phyloP scores from a whole-genome alignment of 2,888 invertebrate species.

The Synergus gifuensis region DNA sequence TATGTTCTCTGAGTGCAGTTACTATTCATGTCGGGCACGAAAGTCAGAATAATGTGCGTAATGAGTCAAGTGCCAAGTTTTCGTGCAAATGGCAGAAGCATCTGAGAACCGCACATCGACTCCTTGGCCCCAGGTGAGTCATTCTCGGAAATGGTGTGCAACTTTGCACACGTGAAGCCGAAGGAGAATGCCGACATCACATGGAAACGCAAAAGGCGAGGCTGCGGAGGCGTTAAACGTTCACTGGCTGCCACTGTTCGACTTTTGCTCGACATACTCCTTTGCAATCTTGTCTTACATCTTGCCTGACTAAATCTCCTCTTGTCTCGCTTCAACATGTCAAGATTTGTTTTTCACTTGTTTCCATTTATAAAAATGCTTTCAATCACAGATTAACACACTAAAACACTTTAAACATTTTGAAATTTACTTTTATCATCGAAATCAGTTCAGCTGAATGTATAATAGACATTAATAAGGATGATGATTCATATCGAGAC shows the following conservation, averaged over 20 bases:
- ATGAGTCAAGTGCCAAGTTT: slow-evolving; percentile 30
- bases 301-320: slow-evolving; percentile 10
- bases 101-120: slow-evolving; percentile 21
- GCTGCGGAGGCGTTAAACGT: slow-evolving; percentile 11
- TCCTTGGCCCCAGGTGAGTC: slow-evolving; percentile 28
- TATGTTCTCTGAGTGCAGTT: slow-evolving; percentile 5
- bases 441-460: too few species aligned
- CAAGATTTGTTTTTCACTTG: background rate
- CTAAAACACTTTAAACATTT: too few species aligned
- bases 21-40: background rate
- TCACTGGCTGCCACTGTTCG: slow-evolving; percentile 18
- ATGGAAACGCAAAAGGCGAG: slow-evolving; percentile 32
- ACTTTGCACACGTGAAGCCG: slow-evolving; percentile 15
- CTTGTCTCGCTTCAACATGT: slow-evolving; percentile 14
- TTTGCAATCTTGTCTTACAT: slow-evolving; percentile 22
- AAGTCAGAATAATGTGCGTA: background rate
- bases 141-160: slow-evolving; percentile 29
- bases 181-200: slow-evolving; percentile 20
- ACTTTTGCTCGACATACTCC: slow-evolving; percentile 24
- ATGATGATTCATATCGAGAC: background rate
- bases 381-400: background rate
- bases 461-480: too few species aligned
- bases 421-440: too few species aligned
- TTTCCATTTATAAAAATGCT: background rate
- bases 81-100: slow-evolving; percentile 17